phyloP scores from a whole-genome alignment of 2,797 vertebrate genomes.

The Myotis myotis region DNA sequence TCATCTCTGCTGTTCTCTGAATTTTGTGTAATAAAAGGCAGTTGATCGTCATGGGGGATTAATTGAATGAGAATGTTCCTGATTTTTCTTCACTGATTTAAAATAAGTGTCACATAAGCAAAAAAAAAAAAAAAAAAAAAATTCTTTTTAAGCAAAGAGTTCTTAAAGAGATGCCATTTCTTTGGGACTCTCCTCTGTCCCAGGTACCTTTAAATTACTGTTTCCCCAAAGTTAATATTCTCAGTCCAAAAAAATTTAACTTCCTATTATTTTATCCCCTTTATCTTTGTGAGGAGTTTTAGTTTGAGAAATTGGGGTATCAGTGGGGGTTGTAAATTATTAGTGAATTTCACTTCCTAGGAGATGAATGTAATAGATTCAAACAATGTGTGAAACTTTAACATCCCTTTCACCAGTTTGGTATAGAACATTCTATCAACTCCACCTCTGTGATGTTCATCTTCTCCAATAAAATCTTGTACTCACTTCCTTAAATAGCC shows the following conservation, averaged over 20 bases:
- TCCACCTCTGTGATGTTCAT: not conserved
- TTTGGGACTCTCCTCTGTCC: not conserved
- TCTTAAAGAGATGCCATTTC: not conserved
- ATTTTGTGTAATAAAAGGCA: constrained; percentile 61
- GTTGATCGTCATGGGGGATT: constrained; percentile 11
- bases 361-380: constrained; percentile 27
- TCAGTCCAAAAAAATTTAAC: constrained; percentile 39
- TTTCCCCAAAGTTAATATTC: constrained; percentile 7
- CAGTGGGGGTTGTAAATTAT: not conserved
- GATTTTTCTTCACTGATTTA: constrained; percentile 36
- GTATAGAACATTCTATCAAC: not conserved
- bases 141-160: not conserved
- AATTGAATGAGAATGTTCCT: constrained; percentile 23
- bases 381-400: constrained; percentile 29
- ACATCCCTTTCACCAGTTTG: constrained; percentile 33
- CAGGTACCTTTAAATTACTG: constrained; percentile 23
- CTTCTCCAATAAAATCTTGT: not conserved
- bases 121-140: not conserved
- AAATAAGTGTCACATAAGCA: not conserved
- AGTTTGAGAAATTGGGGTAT: constrained; percentile 34
- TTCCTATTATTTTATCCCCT: not conserved
- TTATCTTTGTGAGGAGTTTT: constrained; percentile 33
- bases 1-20: constrained; percentile 13
- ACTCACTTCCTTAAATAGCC: constrained; percentile 20
- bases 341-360: constrained; percentile 31